Evolutionary conservation across 1,140 invertebrate species (phyloP).

Genomic region (Rhagoletis zephyria): DNA sequence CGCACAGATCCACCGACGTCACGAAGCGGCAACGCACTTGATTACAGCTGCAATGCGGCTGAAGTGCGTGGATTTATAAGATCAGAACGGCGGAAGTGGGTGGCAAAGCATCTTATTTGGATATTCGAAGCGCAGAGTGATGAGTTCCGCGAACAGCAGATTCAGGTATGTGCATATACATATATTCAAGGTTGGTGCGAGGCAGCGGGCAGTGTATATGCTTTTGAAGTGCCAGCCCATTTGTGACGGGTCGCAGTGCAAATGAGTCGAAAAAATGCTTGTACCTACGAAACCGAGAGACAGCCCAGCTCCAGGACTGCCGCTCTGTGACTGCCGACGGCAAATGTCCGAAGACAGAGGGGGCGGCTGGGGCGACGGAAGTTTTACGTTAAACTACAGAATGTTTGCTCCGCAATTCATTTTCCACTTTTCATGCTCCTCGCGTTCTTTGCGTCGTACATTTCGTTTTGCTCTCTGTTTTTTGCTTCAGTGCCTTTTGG

Average conservation of each 20-base stretch:
- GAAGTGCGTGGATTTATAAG: neutral
- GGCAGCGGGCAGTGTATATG: no score
- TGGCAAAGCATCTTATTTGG: neutral
- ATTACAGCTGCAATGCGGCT: neutral
- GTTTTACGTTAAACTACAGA: conserved; percentile 9
- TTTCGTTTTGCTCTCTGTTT: conserved; percentile 3
- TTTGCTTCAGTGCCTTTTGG: conserved; percentile 19
- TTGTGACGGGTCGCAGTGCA: no score
- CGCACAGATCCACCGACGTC: neutral
- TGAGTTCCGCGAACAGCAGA: neutral
- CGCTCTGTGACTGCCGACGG: neutral
- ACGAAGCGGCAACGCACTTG: neutral
- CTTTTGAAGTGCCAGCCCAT: no score
- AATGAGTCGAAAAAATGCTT: no score
- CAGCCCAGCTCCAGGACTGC: neutral
- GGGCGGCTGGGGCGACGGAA: neutral
- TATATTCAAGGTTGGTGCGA: no score
- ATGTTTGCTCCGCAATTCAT: conserved; percentile 43
- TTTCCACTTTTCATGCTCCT: conserved; percentile 6
- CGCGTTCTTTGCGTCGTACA: neutral
- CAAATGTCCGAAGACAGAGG: neutral
- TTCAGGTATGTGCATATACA: neutral
- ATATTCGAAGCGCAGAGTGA: neutral
- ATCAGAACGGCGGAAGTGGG: neutral
- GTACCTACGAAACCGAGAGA: no score